Evolutionary conservation across 1,140 invertebrate genomes (phyloP).

Genomic region (Leptinotarsa texana): DNA sequence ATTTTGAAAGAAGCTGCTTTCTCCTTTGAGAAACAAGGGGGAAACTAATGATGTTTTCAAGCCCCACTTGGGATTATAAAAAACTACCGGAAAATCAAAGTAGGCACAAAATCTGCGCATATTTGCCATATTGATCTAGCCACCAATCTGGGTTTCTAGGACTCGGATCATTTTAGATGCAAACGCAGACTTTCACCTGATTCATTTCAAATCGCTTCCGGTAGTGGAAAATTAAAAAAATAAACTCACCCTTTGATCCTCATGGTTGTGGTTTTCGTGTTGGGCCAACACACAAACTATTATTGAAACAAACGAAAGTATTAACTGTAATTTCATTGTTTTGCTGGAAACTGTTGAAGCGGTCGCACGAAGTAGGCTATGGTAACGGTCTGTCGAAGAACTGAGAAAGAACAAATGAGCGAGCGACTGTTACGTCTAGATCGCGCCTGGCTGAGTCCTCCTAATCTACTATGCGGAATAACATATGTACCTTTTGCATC

Average conservation of each 20-base stretch:
- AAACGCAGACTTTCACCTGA: background rate
- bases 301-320: background rate
- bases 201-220: background rate
- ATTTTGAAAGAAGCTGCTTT: background rate
- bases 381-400: background rate
- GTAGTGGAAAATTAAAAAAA: background rate
- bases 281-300: background rate
- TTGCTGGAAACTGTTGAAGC: constrained; percentile 2
- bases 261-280: background rate
- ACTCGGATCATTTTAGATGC: background rate
- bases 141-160: background rate
- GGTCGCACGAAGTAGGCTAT: background rate
- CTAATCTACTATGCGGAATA: background rate
- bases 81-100: background rate
- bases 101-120: constrained; percentile 1
- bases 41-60: background rate
- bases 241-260: constrained; percentile 13
- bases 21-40: background rate
- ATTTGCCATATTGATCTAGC: constrained; percentile 8
- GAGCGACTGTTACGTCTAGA: background rate
- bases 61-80: background rate
- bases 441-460: background rate
- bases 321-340: constrained; percentile 4
- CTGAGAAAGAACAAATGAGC: background rate
- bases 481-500: background rate